phyloP scores from a whole-genome alignment of 2,113 vertebrate genomes.

The Lonchura striata region DNA sequence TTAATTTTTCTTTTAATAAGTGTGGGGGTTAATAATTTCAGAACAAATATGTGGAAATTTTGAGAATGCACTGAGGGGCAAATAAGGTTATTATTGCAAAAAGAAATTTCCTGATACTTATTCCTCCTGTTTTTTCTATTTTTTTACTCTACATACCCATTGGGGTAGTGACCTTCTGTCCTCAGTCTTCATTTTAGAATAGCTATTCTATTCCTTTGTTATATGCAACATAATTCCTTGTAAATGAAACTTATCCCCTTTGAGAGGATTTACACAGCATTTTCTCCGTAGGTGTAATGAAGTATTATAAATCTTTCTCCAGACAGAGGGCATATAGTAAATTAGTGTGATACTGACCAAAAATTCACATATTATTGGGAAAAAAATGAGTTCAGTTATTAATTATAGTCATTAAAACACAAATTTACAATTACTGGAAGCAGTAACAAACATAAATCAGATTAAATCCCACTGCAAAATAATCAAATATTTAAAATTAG shows the following conservation, averaged over 20 bases:
- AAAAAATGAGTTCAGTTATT: conserved; percentile 16
- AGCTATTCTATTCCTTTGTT: background rate
- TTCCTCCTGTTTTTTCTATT: background rate
- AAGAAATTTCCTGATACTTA: background rate
- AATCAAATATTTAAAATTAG: background rate
- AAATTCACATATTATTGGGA: conserved; percentile 1
- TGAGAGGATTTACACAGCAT: background rate
- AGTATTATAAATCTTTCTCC: conserved; percentile 26
- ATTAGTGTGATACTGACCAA: conserved; percentile 39
- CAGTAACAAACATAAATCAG: conserved; percentile 51
- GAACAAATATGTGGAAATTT: background rate
- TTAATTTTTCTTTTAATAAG: background rate
- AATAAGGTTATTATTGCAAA: background rate
- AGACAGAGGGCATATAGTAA: background rate
- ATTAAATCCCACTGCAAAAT: conserved; percentile 1
- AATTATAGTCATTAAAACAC: conserved; percentile 47
- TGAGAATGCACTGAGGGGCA: background rate
- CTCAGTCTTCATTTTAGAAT: background rate
- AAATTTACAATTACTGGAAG: conserved; percentile 44
- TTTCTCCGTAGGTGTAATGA: background rate
- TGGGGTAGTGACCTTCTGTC: background rate
- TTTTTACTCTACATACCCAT: background rate
- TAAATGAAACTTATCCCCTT: background rate
- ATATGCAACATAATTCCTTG: background rate
- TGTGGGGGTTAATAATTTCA: background rate